Evolutionary conservation across 2,888 invertebrate species (phyloP).

Genomic region (Spodoptera exigua): DNA sequence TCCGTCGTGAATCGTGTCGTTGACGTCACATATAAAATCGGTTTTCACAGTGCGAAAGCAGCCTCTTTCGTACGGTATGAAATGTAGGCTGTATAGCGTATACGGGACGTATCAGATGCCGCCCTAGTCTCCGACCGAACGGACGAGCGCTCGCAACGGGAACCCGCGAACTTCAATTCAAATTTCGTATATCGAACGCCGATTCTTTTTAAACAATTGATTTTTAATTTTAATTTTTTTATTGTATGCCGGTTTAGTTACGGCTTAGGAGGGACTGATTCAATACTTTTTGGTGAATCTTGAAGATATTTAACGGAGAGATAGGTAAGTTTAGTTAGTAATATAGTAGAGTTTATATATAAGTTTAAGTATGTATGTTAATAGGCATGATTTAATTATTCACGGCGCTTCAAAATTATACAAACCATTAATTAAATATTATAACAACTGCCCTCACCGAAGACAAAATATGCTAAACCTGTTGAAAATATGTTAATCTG

Average conservation of each 20-base stretch:
- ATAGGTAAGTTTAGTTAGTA: conserved; percentile 63
- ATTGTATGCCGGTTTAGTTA: conserved; percentile 4
- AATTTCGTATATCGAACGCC: conserved; percentile 55
- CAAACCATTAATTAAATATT: no score
- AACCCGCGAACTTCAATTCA: conserved; percentile 61
- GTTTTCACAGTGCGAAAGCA: conserved; percentile 56
- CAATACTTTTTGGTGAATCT: conserved; percentile 42
- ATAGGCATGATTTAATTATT: no score
- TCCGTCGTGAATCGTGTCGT: conserved; percentile 11
- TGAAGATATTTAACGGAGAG: conserved; percentile 32
- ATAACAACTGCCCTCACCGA: no score
- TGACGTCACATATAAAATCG: conserved; percentile 65
- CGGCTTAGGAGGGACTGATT: conserved; percentile 8
- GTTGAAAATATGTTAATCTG: no score
- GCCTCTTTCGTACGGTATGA: conserved; percentile 64
- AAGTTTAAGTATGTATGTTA: no score
- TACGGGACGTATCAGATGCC: conserved; percentile 71
- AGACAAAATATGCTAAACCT: neutral
- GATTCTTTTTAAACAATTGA: conserved; percentile 35
- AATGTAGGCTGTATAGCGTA: conserved; percentile 66
- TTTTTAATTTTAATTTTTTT: conserved; percentile 25
- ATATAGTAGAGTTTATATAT: no score
- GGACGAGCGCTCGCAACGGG: conserved; percentile 62
- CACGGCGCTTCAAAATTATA: no score
- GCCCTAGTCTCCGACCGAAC: conserved; percentile 66